Percentiles rank a stretch among this genome's conserved stretches.
Evolutionary conservation across 1,140 invertebrate genomes (phyloP).

Genomic region (Cotesia chilonis): DNA sequence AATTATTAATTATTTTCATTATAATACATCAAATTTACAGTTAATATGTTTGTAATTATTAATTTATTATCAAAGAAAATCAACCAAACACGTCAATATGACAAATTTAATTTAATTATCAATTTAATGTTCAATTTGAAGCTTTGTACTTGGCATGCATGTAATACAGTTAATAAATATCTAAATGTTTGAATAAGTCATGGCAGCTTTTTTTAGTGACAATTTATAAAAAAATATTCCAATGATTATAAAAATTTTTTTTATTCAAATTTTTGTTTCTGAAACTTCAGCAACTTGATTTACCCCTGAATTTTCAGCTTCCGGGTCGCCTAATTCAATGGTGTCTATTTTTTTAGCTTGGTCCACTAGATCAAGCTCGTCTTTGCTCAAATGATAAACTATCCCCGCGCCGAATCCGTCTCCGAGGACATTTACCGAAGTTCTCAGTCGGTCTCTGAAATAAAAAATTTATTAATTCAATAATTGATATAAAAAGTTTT

Average conservation of each 20-base stretch:
- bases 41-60: background rate
- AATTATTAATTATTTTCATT: slow-evolving; percentile 1
- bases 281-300: background rate
- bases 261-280: slow-evolving; percentile 4
- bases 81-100: too few species aligned
- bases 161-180: slow-evolving; percentile 1
- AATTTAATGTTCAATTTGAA: background rate
- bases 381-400: slow-evolving; percentile 77
- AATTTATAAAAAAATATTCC: slow-evolving; percentile 1
- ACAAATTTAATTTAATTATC: background rate
- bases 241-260: background rate
- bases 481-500: background rate
- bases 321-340: slow-evolving; percentile 47
- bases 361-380: slow-evolving; percentile 70
- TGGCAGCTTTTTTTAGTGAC: background rate
- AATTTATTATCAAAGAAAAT: too few species aligned
- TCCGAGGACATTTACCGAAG: slow-evolving; percentile 83
- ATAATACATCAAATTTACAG: background rate
- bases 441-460: slow-evolving; percentile 72
- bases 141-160: slow-evolving; percentile 14
- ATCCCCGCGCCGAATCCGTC: slow-evolving; percentile 84
- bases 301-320: slow-evolving; percentile 18
- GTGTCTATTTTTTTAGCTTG: slow-evolving; percentile 53
- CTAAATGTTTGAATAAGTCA: slow-evolving; percentile 4
- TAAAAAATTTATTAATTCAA: background rate